Conservation (phyloP, 2,797 vertebrate species). For the Leuciscus waleckii region DNA sequence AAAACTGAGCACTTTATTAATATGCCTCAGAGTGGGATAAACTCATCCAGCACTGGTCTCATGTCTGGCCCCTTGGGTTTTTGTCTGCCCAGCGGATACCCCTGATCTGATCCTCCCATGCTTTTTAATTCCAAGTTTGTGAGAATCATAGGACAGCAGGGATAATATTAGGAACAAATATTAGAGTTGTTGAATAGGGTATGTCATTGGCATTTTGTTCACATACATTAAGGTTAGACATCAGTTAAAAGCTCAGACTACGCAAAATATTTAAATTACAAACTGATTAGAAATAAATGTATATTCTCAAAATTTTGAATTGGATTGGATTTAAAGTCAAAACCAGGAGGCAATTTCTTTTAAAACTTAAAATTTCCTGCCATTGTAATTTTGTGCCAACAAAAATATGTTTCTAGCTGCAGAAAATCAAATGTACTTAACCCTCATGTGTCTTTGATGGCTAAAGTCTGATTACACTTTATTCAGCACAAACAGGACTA, state of each 20-base stretch:
- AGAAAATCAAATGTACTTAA: not conserved
- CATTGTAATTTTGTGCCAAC: not conserved
- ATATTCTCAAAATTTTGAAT: not conserved
- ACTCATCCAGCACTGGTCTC: not conserved
- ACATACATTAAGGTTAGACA: not conserved
- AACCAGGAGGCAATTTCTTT: not conserved
- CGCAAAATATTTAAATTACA: not conserved
- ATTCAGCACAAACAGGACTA: too few relatives aligned
- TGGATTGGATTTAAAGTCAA: not conserved
- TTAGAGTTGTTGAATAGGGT: not conserved
- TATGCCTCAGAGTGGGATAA: conserved; percentile 16
- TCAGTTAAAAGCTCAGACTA: not conserved
- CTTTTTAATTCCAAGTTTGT: conserved; percentile 9
- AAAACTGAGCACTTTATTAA: conserved; percentile 46
- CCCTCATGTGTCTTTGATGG: too few relatives aligned
- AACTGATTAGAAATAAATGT: not conserved
- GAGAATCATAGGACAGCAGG: not conserved
- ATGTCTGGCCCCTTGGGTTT: conserved; percentile 1
- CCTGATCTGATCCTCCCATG: not conserved
- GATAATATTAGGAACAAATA: not conserved
- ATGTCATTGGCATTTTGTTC: not conserved
- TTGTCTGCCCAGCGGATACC: conserved; percentile 31
- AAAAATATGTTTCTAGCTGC: conserved; percentile 4
- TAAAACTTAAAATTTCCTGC: not conserved
- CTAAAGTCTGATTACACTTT: too few relatives aligned